Conservation (phyloP, 1,140 invertebrate species). For the Oncopodura yosiiana region DNA sequence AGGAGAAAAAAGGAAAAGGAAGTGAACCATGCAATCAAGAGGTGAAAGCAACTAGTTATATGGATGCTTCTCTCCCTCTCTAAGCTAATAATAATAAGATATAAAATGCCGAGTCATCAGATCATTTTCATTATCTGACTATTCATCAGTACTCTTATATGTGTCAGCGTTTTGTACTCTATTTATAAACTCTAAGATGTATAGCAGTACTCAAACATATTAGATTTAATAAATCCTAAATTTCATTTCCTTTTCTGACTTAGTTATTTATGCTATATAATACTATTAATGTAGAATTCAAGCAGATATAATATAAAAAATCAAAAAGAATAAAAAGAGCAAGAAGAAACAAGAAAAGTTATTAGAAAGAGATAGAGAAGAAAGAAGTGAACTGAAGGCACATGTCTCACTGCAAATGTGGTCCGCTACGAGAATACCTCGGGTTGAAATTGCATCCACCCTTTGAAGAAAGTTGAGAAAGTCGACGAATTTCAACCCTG, state of each 20-base stretch:
- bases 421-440: slow-evolving; percentile 36
- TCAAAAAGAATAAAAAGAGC: background rate
- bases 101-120: too few relatives aligned
- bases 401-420: slow-evolving; percentile 36
- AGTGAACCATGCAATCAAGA: too few relatives aligned
- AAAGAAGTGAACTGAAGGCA: slow-evolving; percentile 33
- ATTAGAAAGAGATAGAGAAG: slow-evolving; percentile 28
- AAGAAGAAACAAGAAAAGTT: background rate
- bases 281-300: slow-evolving; percentile 4
- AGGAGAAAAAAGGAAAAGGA: too few relatives aligned
- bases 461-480: slow-evolving; percentile 31
- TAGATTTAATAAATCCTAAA: too few relatives aligned
- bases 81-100: too few relatives aligned
- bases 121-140: slow-evolving; percentile 3
- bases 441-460: slow-evolving; percentile 30
- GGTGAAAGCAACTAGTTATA: too few relatives aligned
- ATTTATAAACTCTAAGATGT: background rate
- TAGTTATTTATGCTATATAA: too few relatives aligned
- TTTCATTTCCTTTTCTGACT: too few relatives aligned
- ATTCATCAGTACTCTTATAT: slow-evolving; percentile 4
- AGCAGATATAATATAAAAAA: slow-evolving; percentile 8
- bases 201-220: background rate
- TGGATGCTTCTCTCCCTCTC: too few relatives aligned
- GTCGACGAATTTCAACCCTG: slow-evolving; percentile 20
- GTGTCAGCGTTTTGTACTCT: slow-evolving; percentile 1